A percentile compares a stretch with the other conserved stretches of the same genome.
Evolutionary conservation across 1,140 invertebrate genomes (phyloP).

Genomic region (Orius insidiosus): DNA sequence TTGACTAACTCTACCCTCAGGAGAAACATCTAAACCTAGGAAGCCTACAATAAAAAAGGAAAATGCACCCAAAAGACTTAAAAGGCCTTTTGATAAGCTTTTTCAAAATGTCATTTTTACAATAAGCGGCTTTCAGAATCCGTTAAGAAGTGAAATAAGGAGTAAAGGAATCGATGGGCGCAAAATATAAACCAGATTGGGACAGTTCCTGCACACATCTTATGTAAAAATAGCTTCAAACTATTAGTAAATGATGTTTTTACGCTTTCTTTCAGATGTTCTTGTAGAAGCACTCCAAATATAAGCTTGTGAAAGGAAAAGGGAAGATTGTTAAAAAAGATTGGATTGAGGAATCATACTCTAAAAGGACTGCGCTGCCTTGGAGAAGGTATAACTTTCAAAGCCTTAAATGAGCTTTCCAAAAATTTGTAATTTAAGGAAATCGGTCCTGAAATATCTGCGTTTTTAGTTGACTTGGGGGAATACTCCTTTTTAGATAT

Average conservation of each 20-base stretch:
- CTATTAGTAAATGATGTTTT: too few species aligned
- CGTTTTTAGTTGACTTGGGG: too few species aligned
- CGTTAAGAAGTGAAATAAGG: constrained; percentile 46
- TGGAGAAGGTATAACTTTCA: constrained; percentile 44
- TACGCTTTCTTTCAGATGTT: constrained; percentile 43
- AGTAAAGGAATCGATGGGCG: constrained; percentile 59
- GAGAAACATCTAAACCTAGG: too few species aligned
- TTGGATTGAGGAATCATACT: constrained; percentile 57
- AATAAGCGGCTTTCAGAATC: constrained; percentile 76
- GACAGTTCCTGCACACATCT: constrained; percentile 57
- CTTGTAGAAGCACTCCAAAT: constrained; percentile 79
- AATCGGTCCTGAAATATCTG: too few species aligned
- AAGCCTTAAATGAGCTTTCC: too few species aligned
- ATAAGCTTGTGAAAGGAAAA: constrained; percentile 47
- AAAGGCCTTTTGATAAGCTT: constrained; percentile 35
- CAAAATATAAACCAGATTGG: constrained; percentile 61
- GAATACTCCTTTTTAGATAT: too few species aligned
- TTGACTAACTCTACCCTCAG: too few species aligned
- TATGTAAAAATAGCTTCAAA: constrained; percentile 45
- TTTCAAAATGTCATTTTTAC: constrained; percentile 53
- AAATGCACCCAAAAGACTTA: neutral
- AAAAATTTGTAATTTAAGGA: too few species aligned
- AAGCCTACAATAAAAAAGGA: too few species aligned
- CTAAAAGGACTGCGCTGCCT: constrained; percentile 41
- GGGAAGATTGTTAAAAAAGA: constrained; percentile 49